Evolutionary conservation across 1,140 invertebrate species (phyloP), one percentile per base, ranked within the genome.

Genomic region (Calycopis cecrops): DNA sequence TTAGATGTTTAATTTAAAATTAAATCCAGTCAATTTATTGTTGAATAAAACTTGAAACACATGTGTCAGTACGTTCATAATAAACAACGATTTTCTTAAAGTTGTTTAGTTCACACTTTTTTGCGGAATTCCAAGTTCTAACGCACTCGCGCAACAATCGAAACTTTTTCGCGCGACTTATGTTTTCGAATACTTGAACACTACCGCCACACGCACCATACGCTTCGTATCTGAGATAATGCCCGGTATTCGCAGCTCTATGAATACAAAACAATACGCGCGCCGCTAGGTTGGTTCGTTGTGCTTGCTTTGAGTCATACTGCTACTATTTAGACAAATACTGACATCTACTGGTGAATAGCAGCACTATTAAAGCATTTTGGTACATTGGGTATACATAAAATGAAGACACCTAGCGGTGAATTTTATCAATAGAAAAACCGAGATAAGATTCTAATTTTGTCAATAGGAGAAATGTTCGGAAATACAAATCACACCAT

Each of bases 171-270:
- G 40, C 40, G 40, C 14, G 16, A 44, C 40, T 16, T 44, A 28
- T 18, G 40, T 16, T 4, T 18, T 17, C 38, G 14, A 0, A 28
- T 7, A 40, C n/a, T 14, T 3, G 21, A 40, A 44, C 40, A 17
- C 40, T 16, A 44, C 40, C 40, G 17, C 3, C 40, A 9, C 40
- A 44, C 40, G 40, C 40, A 16, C 40, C 8, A 16, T 44, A 16
- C 40, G 40, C 17, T 44, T 44, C 40, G 40, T 44, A 17, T 44
- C 40, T 44, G 40, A 42, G 40, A 44, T 16, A 44, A 44, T 44
- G 40, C 40, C 14, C 40, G 40, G 40, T 37, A 8, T 2, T 6
- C 21, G 35, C 35, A n/a, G 35, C 35, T 9, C 35, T 9, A n/a
- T 44, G 40, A 44, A 44, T 44, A 44, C 40, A 44, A 44, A 44